Percentiles rank a stretch among this genome's conserved stretches.
Conservation (phyloP, 2,888 invertebrate genomes). For the Agonopterix heracliana region DNA sequence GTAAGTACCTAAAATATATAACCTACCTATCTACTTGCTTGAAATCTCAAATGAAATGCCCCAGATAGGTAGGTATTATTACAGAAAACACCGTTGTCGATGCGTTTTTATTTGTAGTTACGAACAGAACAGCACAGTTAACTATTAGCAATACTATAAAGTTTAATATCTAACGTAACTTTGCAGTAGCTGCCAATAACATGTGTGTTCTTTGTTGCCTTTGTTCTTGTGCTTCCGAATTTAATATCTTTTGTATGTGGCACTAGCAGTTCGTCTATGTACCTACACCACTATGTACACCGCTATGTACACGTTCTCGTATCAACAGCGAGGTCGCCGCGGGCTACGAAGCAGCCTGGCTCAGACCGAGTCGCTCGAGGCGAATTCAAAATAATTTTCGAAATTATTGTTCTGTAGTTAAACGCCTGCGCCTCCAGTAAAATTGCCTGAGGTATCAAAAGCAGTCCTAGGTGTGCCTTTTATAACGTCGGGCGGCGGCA, state of each 20-base stretch:
- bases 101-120: too few relatives aligned
- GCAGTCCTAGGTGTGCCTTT: constrained; percentile 40
- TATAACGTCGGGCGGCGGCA: constrained; percentile 22
- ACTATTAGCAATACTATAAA: too few relatives aligned
- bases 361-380: constrained; percentile 33
- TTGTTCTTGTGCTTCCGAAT: too few relatives aligned
- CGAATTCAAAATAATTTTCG: constrained; percentile 62
- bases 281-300: background rate
- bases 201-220: background rate
- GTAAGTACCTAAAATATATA: too few relatives aligned
- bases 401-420: constrained; percentile 68
- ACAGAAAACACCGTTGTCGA: too few relatives aligned
- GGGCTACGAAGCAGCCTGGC: constrained; percentile 18
- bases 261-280: background rate
- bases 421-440: constrained; percentile 46
- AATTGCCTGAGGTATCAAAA: constrained; percentile 41
- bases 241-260: background rate
- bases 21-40: too few relatives aligned
- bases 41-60: too few relatives aligned
- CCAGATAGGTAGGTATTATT: too few relatives aligned
- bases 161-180: background rate
- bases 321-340: constrained; percentile 2
- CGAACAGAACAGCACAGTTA: too few relatives aligned
- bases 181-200: background rate
- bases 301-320: background rate